A percentile compares a stretch with the other conserved stretches of the same genome.
These are phyloP conservation scores for Discoglossus pictus DNA, from an alignment of 2,797 vertebrate species.

Conservation along the genomic window DNA sequence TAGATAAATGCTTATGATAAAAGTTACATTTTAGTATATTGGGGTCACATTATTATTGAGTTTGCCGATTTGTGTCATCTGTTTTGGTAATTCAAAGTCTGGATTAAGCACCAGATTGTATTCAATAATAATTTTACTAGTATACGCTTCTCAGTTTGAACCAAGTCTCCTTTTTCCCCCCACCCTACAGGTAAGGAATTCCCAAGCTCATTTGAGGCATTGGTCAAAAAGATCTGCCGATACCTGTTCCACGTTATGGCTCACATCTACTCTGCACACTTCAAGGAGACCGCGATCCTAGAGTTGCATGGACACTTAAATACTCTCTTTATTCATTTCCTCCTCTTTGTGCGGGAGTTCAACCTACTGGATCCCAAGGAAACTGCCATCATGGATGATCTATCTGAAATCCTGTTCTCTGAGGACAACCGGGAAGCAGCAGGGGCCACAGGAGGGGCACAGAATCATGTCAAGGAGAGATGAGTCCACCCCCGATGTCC, in stretches of 20 bases:
- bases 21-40: too few species aligned
- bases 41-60: too few species aligned
- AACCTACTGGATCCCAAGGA: slow-evolving; percentile 98
- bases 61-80: too few species aligned
- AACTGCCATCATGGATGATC: slow-evolving; percentile 97
- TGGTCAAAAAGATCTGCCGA: slow-evolving; percentile 97
- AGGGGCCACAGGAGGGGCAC: slow-evolving; percentile 75
- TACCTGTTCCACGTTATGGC: slow-evolving; percentile 96
- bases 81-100: too few species aligned
- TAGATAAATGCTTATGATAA: too few species aligned
- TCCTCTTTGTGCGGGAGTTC: slow-evolving; percentile 97
- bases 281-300: slow-evolving; percentile 94
- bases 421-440: slow-evolving; percentile 66
- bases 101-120: too few species aligned
- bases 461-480: slow-evolving; percentile 98
- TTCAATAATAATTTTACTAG: too few species aligned
- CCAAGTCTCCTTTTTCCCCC: slow-evolving; percentile 43
- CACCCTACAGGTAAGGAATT: slow-evolving; percentile 87
- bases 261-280: slow-evolving; percentile 98
- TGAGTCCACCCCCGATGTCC: slow-evolving; percentile 71
- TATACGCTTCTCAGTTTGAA: too few species aligned
- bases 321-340: slow-evolving; percentile 96
- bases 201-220: slow-evolving; percentile 92
- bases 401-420: slow-evolving; percentile 92
- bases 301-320: slow-evolving; percentile 98